Evolutionary conservation across 2,888 invertebrate genomes (phyloP).

Genomic region (Leucoptera coffeella): DNA sequence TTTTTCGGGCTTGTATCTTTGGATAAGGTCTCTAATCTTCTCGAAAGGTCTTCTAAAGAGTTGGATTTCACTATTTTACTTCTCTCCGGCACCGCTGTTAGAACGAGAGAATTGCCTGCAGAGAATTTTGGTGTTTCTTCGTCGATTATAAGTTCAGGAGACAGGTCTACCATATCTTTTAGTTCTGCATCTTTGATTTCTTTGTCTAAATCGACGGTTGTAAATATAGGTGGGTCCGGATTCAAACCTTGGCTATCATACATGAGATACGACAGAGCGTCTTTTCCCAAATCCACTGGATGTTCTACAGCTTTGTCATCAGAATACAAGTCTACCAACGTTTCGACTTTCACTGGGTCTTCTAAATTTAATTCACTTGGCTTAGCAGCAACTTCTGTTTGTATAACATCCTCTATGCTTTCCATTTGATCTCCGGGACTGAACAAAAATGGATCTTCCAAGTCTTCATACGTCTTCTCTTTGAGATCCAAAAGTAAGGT

Average conservation of each 20-base stretch:
- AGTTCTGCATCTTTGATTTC: slow-evolving; percentile 29
- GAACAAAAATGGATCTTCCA: slow-evolving; percentile 11
- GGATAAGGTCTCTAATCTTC: slow-evolving; percentile 10
- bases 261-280: slow-evolving; percentile 31
- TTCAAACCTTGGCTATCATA: slow-evolving; percentile 25
- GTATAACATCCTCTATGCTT: slow-evolving; percentile 15
- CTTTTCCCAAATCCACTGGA: slow-evolving; percentile 31
- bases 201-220: slow-evolving; percentile 17
- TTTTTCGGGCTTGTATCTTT: slow-evolving; percentile 11
- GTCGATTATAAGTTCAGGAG: slow-evolving; percentile 34
- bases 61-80: slow-evolving; percentile 35
- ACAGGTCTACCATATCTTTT: slow-evolving; percentile 26
- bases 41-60: slow-evolving; percentile 29
- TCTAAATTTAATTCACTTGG: slow-evolving; percentile 4
- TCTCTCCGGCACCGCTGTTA: slow-evolving; percentile 29
- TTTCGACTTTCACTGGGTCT: not conserved
- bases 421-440: not conserved
- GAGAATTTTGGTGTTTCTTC: slow-evolving; percentile 10
- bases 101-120: no score
- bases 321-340: not conserved
- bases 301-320: slow-evolving; percentile 11
- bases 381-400: slow-evolving; percentile 4
- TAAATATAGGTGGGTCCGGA: slow-evolving; percentile 8
- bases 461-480: slow-evolving; percentile 22
- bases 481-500: slow-evolving; percentile 26